These are phyloP conservation scores for Cygnus olor DNA, from an alignment of 2,797 vertebrate species.

Conservation along the genomic window DNA sequence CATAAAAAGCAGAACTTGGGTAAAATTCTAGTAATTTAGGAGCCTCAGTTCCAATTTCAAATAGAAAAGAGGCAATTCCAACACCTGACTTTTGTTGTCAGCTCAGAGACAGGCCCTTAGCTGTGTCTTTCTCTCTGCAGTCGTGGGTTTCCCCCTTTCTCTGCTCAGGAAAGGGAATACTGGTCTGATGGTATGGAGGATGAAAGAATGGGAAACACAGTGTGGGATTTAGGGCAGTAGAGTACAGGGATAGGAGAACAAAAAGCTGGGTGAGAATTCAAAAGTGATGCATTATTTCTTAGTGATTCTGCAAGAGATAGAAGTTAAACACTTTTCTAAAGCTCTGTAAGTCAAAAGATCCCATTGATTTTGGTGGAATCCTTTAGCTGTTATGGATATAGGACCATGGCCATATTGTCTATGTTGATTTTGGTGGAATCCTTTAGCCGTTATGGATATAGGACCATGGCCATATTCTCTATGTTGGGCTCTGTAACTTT, in stretches of 20 bases:
- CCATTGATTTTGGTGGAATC: not conserved
- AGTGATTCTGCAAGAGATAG: not conserved
- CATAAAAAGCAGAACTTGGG: fast-evolving
- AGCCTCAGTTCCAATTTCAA: not conserved
- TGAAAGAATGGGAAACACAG: not conserved
- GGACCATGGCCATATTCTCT: not conserved
- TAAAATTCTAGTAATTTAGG: not conserved
- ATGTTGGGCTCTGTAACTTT: not conserved
- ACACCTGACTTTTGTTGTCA: not conserved
- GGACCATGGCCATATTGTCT: not conserved
- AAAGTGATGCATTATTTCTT: not conserved
- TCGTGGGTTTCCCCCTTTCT: not conserved
- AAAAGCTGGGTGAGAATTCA: not conserved
- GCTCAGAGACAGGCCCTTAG: not conserved
- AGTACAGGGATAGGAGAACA: not conserved
- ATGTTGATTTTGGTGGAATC: not conserved
- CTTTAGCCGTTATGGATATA: not conserved
- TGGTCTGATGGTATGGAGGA: not conserved
- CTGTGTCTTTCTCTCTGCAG: not conserved
- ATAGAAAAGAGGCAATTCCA: not conserved
- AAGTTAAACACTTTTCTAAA: not conserved
- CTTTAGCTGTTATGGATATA: not conserved
- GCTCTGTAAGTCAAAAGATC: not conserved
- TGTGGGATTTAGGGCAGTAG: not conserved
- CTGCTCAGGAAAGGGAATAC: not conserved